Percentiles rank a stretch among this genome's conserved stretches.
phyloP scores from a whole-genome alignment of 2,113 vertebrate species.

The Cygnus atratus region DNA sequence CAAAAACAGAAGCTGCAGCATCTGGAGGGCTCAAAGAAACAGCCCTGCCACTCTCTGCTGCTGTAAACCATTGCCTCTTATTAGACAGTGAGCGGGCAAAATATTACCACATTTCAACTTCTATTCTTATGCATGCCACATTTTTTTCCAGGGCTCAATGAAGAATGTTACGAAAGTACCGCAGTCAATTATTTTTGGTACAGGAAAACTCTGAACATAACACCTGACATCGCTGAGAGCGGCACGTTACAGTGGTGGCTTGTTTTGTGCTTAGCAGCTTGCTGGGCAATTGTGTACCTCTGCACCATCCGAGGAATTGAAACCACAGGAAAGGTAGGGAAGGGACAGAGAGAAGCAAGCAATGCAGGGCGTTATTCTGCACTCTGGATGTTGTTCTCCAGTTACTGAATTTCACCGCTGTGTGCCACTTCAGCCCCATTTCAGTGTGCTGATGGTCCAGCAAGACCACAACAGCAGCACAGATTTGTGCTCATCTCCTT shows the following conservation, averaged over 20 bases:
- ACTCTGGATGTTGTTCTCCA: not conserved
- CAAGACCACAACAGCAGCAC: rapidly evolving
- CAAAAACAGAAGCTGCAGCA: not conserved
- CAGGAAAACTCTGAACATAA: slow-evolving; percentile 88
- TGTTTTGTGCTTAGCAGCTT: slow-evolving; percentile 78
- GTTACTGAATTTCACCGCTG: not conserved
- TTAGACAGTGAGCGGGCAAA: not conserved
- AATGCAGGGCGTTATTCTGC: not conserved
- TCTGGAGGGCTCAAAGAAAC: not conserved
- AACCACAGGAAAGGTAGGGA: slow-evolving; percentile 86
- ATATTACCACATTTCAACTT: not conserved
- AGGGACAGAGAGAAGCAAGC: not conserved
- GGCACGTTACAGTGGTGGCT: slow-evolving; percentile 85
- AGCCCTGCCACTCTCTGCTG: rapidly evolving
- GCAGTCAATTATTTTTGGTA: slow-evolving; percentile 94
- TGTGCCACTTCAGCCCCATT: not conserved
- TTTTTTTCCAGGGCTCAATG: slow-evolving; percentile 71
- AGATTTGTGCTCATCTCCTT: not conserved
- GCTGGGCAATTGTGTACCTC: slow-evolving; percentile 86
- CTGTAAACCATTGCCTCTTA: not conserved
- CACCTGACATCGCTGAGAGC: slow-evolving; percentile 67
- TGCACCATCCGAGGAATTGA: slow-evolving; percentile 89
- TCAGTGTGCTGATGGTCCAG: not conserved
- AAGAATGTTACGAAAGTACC: slow-evolving; percentile 84
- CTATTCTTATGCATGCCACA: not conserved